Evolutionary conservation across 2,797 vertebrate genomes (phyloP).

Genomic region (Leucoraja ocellata): DNA sequence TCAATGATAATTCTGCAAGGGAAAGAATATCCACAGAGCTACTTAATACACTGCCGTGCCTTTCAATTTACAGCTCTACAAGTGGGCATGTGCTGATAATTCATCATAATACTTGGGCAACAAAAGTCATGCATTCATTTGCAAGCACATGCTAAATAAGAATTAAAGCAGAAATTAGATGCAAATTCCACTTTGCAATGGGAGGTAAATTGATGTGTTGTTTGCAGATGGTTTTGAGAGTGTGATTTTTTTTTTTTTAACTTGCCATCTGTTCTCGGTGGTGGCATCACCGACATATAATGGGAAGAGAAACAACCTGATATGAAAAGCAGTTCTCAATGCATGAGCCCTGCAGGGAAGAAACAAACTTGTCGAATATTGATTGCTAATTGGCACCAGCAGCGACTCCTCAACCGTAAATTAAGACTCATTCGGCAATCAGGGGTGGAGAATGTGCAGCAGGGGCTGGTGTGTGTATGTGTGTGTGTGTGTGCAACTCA

Average conservation of each 20-base stretch:
- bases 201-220: constrained; percentile 2
- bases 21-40: background rate
- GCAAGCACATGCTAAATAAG: background rate
- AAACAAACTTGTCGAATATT: background rate
- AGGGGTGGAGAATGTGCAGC: background rate
- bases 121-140: constrained; percentile 9
- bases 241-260: background rate
- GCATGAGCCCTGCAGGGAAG: background rate
- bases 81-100: background rate
- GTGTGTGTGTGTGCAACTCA: too few species aligned
- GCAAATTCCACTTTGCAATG: constrained; percentile 29
- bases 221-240: constrained; percentile 27
- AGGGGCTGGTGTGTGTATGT: background rate
- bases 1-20: background rate
- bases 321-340: constrained; percentile 29
- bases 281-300: background rate
- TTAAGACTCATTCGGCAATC: background rate
- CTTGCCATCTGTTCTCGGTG: constrained; percentile 20
- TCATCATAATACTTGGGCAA: background rate
- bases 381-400: constrained; percentile 2
- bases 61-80: background rate
- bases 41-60: background rate
- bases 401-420: background rate
- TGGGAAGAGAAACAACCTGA: background rate
- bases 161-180: constrained; percentile 25